These are phyloP conservation scores for Microcebus griseorufus DNA, from an alignment of 2,113 vertebrate genomes.

Conservation along the genomic window DNA sequence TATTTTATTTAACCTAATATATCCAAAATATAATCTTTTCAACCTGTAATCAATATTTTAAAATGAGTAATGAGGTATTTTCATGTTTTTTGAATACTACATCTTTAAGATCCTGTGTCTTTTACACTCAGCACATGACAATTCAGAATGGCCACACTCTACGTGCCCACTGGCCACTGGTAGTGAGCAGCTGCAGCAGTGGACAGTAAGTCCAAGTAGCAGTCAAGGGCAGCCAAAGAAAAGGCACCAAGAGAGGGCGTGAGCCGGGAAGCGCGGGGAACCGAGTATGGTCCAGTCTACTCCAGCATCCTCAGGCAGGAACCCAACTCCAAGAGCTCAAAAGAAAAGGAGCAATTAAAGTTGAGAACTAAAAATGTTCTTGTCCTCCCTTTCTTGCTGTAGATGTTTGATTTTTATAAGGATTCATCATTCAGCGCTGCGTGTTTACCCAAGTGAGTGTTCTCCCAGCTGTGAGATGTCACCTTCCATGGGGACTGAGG, in stretches of 20 bases:
- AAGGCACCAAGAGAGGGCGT: not conserved
- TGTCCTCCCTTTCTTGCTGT: not conserved
- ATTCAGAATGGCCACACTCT: accelerated
- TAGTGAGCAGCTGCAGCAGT: accelerated
- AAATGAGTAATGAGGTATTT: accelerated
- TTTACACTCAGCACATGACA: accelerated
- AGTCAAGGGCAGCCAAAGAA: not conserved
- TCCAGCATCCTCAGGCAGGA: not conserved
- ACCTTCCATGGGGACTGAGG: not conserved
- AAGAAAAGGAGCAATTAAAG: not conserved
- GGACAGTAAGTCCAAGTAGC: too few relatives aligned
- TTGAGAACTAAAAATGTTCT: not conserved
- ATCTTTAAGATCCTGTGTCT: not conserved
- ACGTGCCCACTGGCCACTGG: accelerated
- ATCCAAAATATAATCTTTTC: not conserved
- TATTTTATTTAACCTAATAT: not conserved
- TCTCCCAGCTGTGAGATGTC: not conserved
- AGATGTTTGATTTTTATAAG: not conserved
- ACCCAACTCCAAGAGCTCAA: not conserved
- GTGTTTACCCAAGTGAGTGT: not conserved
- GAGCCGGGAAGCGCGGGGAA: too few relatives aligned
- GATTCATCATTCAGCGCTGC: accelerated
- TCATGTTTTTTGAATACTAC: accelerated
- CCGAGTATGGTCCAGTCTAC: accelerated
- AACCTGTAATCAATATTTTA: not conserved